phyloP scores from a whole-genome alignment of 92 coral and sea anemone species.

The Umimayanthus kanabou region DNA sequence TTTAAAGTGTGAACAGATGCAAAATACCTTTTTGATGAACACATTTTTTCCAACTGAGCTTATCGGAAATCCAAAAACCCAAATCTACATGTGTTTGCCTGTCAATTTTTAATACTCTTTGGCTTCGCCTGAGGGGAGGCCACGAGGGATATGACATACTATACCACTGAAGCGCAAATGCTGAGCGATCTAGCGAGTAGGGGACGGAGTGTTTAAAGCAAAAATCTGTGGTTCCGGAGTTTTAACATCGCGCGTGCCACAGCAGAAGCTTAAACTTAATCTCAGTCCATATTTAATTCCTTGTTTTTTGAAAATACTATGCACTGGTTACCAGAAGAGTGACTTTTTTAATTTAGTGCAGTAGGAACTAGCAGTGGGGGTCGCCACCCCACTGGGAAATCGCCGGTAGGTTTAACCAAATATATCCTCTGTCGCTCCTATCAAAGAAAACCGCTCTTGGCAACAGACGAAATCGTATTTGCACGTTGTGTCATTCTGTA shows the following conservation, averaged over 20 bases:
- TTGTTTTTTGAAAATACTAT: constrained; percentile 12
- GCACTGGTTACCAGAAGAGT: constrained; percentile 1
- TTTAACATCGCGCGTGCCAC: not conserved
- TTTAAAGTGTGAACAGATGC: not conserved
- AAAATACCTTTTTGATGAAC: not conserved
- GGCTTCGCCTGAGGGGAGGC: constrained; percentile 11
- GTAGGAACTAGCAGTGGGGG: constrained; percentile 14
- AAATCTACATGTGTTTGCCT: constrained; percentile 9
- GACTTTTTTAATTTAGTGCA: constrained; percentile 7
- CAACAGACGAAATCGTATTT: constrained; percentile 30
- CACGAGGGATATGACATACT: not conserved
- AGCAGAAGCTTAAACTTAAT: not conserved
- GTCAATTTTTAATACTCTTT: not conserved
- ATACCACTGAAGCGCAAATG: not conserved
- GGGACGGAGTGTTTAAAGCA: not conserved
- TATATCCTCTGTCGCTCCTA: constrained; percentile 22
- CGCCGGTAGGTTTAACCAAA: constrained; percentile 25
- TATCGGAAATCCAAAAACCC: not conserved
- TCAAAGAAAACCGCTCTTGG: constrained; percentile 38
- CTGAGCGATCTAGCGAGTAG: not conserved
- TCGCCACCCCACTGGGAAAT: constrained; percentile 20
- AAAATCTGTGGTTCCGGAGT: not conserved
- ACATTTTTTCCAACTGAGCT: not conserved
- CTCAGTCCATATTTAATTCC: not conserved
- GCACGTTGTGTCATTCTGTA: constrained; percentile 23